A percentile compares a stretch with the other conserved stretches of the same genome.
Conservation (phyloP, 2,888 invertebrate species). For the Cheilosia vernalis region DNA sequence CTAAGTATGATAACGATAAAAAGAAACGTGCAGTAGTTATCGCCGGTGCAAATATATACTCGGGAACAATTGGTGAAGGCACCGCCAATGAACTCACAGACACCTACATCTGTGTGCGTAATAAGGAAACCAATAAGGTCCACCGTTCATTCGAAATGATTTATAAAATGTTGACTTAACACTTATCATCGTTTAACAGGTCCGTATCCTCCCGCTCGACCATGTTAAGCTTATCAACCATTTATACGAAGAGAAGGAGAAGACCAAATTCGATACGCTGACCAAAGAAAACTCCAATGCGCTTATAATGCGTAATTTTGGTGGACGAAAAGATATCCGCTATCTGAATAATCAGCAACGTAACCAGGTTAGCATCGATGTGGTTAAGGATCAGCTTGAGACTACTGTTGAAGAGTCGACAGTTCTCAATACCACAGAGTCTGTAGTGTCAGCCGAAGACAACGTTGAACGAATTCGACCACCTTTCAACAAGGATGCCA, state of each 20-base stretch:
- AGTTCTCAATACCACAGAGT: conserved; percentile 61
- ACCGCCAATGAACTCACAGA: conserved; percentile 76
- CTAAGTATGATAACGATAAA: conserved; percentile 60
- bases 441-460: conserved; percentile 67
- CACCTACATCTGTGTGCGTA: conserved; percentile 80
- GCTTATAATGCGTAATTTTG: conserved; percentile 79
- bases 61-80: conserved; percentile 76
- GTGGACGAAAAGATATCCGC: conserved; percentile 80
- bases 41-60: conserved; percentile 78
- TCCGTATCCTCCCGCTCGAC: conserved; percentile 79
- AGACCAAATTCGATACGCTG: conserved; percentile 60
- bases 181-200: conserved; percentile 52
- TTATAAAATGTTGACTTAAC: background rate
- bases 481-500: conserved; percentile 79
- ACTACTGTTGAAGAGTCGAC: conserved; percentile 77
- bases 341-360: conserved; percentile 78
- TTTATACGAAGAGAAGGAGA: conserved; percentile 78
- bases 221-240: conserved; percentile 79
- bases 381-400: conserved; percentile 80
- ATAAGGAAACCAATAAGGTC: conserved; percentile 80
- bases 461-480: conserved; percentile 79
- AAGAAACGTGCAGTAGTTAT: conserved; percentile 77
- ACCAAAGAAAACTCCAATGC: conserved; percentile 77
- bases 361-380: conserved; percentile 80
- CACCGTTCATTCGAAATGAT: too few species aligned